Percentiles rank a stretch among this genome's conserved stretches.
These are phyloP conservation scores for Sardina pilchardus DNA, from an alignment of 2,113 vertebrate species.

Conservation along the genomic window DNA sequence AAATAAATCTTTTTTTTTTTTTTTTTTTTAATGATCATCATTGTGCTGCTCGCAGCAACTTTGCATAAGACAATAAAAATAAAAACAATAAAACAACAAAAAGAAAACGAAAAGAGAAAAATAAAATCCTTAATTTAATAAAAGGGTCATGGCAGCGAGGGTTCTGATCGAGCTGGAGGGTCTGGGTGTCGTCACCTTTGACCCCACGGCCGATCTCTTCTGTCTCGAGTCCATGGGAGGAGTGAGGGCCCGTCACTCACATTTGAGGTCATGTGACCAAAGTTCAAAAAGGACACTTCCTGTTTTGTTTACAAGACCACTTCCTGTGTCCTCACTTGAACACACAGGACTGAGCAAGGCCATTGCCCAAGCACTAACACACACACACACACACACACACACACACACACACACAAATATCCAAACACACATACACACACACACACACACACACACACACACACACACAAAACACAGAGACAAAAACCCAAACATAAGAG, in stretches of 20 bases:
- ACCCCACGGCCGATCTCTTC: not conserved
- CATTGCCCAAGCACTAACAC: not conserved
- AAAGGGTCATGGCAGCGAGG: not conserved
- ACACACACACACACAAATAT: not conserved
- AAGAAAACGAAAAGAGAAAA: not conserved
- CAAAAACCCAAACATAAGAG: not conserved
- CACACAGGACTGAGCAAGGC: not conserved
- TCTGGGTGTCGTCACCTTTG: not conserved
- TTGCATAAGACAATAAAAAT: slow-evolving; percentile 1
- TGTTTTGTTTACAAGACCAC: not conserved
- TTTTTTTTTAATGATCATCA: not conserved
- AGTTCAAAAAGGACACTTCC: not conserved
- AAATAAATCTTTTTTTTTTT: slow-evolving; percentile 16
- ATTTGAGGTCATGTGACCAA: not conserved
- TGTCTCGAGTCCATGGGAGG: not conserved
- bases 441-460: not conserved
- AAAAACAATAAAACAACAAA: not conserved
- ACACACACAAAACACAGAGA: not conserved
- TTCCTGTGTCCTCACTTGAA: not conserved
- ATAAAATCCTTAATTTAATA: slow-evolving; percentile 3
- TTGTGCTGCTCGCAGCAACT: slow-evolving; percentile 15
- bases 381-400: not conserved
- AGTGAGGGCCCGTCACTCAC: not conserved
- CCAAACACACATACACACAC: not conserved
- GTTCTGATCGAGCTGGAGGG: not conserved